Conservation (phyloP, 2,888 invertebrate species). For the Tridacna gigas region DNA sequence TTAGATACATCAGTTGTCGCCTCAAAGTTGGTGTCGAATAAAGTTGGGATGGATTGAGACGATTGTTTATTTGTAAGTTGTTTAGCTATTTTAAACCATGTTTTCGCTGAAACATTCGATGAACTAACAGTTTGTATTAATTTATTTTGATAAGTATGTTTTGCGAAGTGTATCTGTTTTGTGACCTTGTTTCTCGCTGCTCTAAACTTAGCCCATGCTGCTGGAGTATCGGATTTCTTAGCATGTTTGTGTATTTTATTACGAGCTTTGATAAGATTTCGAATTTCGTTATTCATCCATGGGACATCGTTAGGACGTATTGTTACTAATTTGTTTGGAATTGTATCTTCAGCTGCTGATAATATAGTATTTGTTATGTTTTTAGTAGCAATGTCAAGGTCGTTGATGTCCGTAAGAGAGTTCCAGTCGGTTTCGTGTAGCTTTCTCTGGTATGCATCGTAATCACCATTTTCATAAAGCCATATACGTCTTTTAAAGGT, state of each 20-base stretch:
- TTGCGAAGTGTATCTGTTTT: not conserved
- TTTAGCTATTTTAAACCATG: not conserved
- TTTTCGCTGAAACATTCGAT: not conserved
- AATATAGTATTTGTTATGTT: not conserved
- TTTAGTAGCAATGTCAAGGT: conserved; percentile 5
- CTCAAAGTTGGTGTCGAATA: not conserved
- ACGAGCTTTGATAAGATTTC: conserved; percentile 7
- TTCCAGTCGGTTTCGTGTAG: not conserved
- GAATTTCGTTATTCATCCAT: not conserved
- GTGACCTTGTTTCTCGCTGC: not conserved
- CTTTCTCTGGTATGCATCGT: not conserved
- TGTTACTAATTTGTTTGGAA: conserved; percentile 27
- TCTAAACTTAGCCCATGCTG: conserved; percentile 19
- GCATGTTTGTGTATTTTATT: conserved; percentile 1
- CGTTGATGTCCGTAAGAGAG: not conserved
- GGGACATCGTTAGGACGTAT: not conserved
- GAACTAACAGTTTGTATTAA: not conserved
- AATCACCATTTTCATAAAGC: conserved; percentile 20
- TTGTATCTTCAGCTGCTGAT: not conserved
- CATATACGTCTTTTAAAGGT: conserved; percentile 15
- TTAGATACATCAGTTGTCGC: not conserved
- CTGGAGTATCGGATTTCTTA: not conserved
- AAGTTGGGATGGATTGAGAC: not conserved
- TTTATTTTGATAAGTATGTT: conserved; percentile 2
- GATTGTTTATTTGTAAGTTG: not conserved